Evolutionary conservation across 2,113 vertebrate genomes (phyloP), one percentile per base, ranked within the genome.

Genomic region (Baryphthengus martii): DNA sequence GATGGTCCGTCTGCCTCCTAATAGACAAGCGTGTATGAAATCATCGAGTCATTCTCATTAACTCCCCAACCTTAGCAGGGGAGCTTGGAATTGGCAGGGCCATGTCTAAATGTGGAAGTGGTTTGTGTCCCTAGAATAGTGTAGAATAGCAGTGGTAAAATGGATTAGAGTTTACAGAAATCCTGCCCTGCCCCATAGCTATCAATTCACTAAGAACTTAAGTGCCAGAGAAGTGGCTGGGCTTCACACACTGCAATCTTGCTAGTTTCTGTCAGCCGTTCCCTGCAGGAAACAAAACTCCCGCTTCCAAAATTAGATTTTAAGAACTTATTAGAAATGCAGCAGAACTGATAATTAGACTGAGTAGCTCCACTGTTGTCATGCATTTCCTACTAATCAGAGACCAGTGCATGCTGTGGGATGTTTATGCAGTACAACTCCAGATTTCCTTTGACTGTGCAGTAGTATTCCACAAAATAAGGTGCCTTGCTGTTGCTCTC

Each of bases 341-440:
- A 85, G 63, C 33, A 93, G 94, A 94, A 85, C 72, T 92, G 87
- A 82, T 96, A 96, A 96, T 97, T 95, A 96, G 29, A 44, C 74
- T 76, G 93, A 94, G 90, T 91, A 88, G 66, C 67, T 95, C 88
- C 82, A 76, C 75, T 92, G 84, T 86, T 95, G 91, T 94, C 96
- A 95, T 93, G 90, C 67, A 95, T 94, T 96, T 95, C 94, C 76
- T 94, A 75, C 55, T 96, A 95, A 96, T 97, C 92, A 95, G 94
- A 96, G 80, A 50, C 42, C 49, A 89, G 61, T 13, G 53, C 92
- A 19, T 78, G 90, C 89, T 95, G 77, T 79, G 65, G 66, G 78
- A 76, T 85, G 83, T 95, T 97, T 95, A 88, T 94, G 47, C 65
- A 82, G 35, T 52, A 76, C 39, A 58, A 26, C 81, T 92, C 84